A percentile compares a stretch with the other conserved stretches of the same genome.
These are phyloP conservation scores for Karalla daura DNA, from an alignment of 2,797 vertebrate genomes.

Conservation along the genomic window DNA sequence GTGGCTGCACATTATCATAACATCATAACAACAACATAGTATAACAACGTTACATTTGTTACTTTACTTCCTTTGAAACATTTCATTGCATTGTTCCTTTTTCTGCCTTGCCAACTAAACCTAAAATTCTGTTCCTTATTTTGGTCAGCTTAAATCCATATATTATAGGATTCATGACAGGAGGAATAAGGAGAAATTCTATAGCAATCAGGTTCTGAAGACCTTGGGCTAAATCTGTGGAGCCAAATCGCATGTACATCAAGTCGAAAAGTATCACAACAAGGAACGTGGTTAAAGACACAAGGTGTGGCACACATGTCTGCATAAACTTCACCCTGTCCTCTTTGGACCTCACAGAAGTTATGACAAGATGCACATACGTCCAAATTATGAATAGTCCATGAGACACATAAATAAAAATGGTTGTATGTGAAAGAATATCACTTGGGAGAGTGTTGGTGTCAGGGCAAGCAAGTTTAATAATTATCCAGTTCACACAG, in stretches of 20 bases:
- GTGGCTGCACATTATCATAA: too few relatives aligned
- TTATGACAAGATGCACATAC: neutral
- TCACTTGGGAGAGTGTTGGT: neutral
- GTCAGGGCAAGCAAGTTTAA: neutral
- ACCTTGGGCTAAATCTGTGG: slow-evolving; percentile 23
- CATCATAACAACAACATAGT: too few relatives aligned
- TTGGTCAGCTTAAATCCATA: slow-evolving; percentile 39
- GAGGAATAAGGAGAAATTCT: slow-evolving; percentile 51
- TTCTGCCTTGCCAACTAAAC: too few relatives aligned
- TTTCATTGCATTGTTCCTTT: too few relatives aligned
- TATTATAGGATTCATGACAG: slow-evolving; percentile 54
- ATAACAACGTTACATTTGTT: too few relatives aligned
- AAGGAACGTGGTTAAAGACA: neutral
- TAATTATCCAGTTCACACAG: neutral
- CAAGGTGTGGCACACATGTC: neutral
- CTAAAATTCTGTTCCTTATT: neutral
- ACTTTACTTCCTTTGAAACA: too few relatives aligned
- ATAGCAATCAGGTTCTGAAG: slow-evolving; percentile 49
- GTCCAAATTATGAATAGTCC: neutral
- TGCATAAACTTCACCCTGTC: neutral
- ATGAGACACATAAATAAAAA: neutral
- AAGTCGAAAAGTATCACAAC: neutral
- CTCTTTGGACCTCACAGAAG: neutral
- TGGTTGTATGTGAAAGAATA: neutral
- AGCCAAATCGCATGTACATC: slow-evolving; percentile 14